Base-by-base conservation (phyloP, 2,888 invertebrate species). In the Dorcus hopei region DNA sequence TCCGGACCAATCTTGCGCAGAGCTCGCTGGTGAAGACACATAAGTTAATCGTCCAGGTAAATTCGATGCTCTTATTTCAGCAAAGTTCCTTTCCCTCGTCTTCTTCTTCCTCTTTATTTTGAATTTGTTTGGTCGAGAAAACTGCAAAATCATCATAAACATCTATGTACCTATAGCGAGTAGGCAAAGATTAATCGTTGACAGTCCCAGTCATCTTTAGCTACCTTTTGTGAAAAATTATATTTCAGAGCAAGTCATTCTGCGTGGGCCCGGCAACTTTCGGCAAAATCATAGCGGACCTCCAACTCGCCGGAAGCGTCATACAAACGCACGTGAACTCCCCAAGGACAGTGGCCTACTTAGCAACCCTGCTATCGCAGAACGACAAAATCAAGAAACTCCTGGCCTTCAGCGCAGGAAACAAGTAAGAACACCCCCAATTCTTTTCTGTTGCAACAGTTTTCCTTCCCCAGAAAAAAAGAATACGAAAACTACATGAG, bases 271-370 rank as follows among this genome's bases (percentile, higher is more conserved):
- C 92, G 0, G 91, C 91, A 0, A 85, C 89, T 0, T 80, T 92
- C 61, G 87, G 87, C 52, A 85, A 87, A 63, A 82, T 90, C 0
- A 80, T 91, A n/a, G 83, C 84, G 0, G 81, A 82, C 8, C 80
- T 85, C 62, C 82, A 86, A 49, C 77, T 92, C 1, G 83, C 85
- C 9, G 93, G 93, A 2, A 87, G 87, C 19, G 87, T 93, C 0
- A 84, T 91, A 0, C 88, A 91, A 70, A 91, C 91, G 0, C 92
- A 93, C 69, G 85, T 91, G 0, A 86, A 88, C 0, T 91, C 91
- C 0, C 91, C 91, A 0, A 83, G 91, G 6, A 88, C 90, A 45
- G 90, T 90, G 0, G 91, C 90, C 0, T 93, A 92, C 72, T 76
- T 92, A 45, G 91, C 90, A 0, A 86, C 87, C 1, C 81, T 88